These are phyloP conservation scores for Chelonus insularis DNA, from an alignment of 1,140 invertebrate genomes.

Conservation along the genomic window DNA sequence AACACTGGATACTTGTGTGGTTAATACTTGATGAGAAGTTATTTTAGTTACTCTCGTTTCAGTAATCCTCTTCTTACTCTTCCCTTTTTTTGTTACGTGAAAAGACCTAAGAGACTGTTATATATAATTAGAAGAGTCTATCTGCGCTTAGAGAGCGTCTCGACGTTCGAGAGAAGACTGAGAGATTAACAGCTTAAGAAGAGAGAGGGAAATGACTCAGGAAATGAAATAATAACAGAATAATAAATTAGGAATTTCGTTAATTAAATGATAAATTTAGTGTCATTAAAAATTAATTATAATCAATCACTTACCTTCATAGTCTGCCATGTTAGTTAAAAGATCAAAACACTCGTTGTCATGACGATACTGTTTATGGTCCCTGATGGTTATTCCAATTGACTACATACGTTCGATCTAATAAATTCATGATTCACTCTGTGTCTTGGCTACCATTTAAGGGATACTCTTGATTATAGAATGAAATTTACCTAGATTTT, in stretches of 20 bases:
- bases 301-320: constrained; percentile 15
- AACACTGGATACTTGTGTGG: no score
- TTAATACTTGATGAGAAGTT: no score
- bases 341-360: constrained; percentile 18
- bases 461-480: no score
- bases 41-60: neutral
- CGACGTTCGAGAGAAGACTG: no score
- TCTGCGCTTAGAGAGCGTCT: no score
- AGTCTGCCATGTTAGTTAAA: constrained; percentile 24
- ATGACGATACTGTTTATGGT: constrained; percentile 11
- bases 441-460: neutral
- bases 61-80: neutral
- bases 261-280: no score
- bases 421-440: constrained; percentile 23
- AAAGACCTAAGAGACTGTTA: neutral
- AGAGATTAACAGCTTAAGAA: no score
- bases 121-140: neutral
- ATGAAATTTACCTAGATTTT: no score
- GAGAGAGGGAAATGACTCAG: no score
- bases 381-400: neutral
- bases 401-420: constrained; percentile 5
- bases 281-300: neutral
- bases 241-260: no score
- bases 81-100: neutral
- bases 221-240: no score